Evolutionary conservation across 53 echinoderm and acorn worm genomes (phyloP).

Genomic region (Hippasteria phrygiana): DNA sequence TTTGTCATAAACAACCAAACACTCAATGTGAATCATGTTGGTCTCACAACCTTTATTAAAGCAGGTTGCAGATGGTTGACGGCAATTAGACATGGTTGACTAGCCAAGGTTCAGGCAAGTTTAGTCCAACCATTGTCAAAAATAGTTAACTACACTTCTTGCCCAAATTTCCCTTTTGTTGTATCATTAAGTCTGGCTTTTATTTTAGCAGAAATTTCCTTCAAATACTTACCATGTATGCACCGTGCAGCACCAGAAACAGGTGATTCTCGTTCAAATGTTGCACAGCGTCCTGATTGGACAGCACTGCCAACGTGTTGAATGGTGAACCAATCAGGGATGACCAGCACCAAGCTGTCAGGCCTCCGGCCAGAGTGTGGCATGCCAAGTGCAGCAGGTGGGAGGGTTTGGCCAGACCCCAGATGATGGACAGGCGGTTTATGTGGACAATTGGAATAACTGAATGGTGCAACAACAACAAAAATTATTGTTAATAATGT

Average conservation of each 20-base stretch:
- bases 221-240: slow-evolving; percentile 76
- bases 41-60: too few species aligned
- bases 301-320: slow-evolving; percentile 35
- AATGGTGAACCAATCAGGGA: slow-evolving; percentile 69
- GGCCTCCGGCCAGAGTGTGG: slow-evolving; percentile 74
- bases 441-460: slow-evolving; percentile 75
- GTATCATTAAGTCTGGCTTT: too few species aligned
- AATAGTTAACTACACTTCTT: too few species aligned
- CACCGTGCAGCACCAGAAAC: slow-evolving; percentile 84
- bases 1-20: too few species aligned
- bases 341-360: slow-evolving; percentile 75
- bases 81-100: too few species aligned
- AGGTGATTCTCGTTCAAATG: slow-evolving; percentile 91
- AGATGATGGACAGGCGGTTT: slow-evolving; percentile 83
- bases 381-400: slow-evolving; percentile 74
- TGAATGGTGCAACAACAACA: slow-evolving; percentile 39
- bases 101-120: too few species aligned
- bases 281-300: slow-evolving; percentile 32
- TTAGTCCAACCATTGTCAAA: too few species aligned
- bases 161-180: too few species aligned
- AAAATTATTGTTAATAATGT: background rate
- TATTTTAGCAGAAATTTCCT: too few species aligned
- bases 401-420: slow-evolving; percentile 72
- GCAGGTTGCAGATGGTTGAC: too few species aligned
- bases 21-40: too few species aligned